A percentile compares a stretch with the other conserved stretches of the same genome.
Evolutionary conservation across 2,888 invertebrate genomes (phyloP).

Genomic region (Tuberolachnus salignus): DNA sequence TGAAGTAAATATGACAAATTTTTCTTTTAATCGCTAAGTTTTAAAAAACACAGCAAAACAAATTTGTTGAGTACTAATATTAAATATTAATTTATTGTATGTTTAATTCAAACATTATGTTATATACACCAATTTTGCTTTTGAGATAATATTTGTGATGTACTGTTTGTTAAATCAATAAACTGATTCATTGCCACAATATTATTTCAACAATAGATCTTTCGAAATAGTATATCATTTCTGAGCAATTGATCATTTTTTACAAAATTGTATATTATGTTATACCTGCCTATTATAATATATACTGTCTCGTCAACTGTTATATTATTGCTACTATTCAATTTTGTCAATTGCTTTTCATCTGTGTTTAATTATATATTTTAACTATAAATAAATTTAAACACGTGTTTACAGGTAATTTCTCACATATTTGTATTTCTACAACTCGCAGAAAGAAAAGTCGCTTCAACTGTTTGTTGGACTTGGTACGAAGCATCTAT

Average conservation of each 20-base stretch:
- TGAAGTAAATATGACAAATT: neutral
- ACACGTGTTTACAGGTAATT: slow-evolving; percentile 1
- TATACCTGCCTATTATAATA: neutral
- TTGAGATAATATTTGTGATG: no score
- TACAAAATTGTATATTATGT: no score
- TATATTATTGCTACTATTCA: no score
- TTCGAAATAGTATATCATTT: no score
- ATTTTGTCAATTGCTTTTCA: no score
- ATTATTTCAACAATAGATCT: no score
- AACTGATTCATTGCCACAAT: no score
- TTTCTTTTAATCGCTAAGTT: neutral
- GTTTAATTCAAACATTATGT: neutral
- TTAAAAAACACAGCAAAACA: neutral
- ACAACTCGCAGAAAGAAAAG: neutral
- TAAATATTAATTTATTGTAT: neutral
- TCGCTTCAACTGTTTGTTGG: slow-evolving; percentile 23
- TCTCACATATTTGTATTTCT: slow-evolving; percentile 23
- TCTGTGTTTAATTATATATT: neutral
- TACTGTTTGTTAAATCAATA: no score
- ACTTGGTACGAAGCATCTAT: slow-evolving; percentile 21
- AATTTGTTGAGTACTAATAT: neutral
- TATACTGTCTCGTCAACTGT: no score
- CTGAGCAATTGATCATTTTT: neutral
- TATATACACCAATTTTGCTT: no score
- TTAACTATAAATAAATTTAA: neutral